phyloP scores from a whole-genome alignment of 2,888 invertebrate species.

The Lithophane leautieri region DNA sequence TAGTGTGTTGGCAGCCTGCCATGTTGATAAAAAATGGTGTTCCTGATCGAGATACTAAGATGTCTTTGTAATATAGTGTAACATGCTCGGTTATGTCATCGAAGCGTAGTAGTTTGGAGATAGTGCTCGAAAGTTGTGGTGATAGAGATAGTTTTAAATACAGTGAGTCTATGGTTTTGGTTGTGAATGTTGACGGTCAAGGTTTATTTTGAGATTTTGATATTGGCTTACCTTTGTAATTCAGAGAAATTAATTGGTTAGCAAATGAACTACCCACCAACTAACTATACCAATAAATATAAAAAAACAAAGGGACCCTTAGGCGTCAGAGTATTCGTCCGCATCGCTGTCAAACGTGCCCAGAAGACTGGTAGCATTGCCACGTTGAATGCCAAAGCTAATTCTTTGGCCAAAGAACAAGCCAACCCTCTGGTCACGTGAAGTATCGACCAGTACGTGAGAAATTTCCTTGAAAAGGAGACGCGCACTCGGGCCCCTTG shows the following conservation, averaged over 20 bases:
- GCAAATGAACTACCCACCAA: neutral
- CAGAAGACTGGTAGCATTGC: too few relatives aligned
- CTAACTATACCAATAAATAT: too few relatives aligned
- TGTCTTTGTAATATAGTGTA: constrained; percentile 40
- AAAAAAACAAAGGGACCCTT: too few relatives aligned
- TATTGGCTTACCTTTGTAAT: neutral
- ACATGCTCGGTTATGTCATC: constrained; percentile 14
- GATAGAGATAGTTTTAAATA: neutral
- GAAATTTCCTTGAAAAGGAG: too few relatives aligned
- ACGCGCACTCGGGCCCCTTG: too few relatives aligned
- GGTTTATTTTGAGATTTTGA: too few relatives aligned
- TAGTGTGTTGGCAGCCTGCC: constrained; percentile 62
- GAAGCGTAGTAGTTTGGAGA: constrained; percentile 4
- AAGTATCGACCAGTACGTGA: too few relatives aligned
- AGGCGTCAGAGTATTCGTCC: too few relatives aligned
- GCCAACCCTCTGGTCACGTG: too few relatives aligned
- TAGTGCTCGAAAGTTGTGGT: neutral
- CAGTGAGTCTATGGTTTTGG: neutral
- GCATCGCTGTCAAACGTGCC: too few relatives aligned
- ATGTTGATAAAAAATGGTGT: constrained; percentile 60
- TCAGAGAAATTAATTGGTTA: neutral
- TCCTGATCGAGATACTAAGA: constrained; percentile 50
- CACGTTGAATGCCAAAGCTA: too few relatives aligned
- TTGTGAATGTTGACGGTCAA: neutral
- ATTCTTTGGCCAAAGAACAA: too few relatives aligned